Evolutionary conservation across 2,797 vertebrate genomes (phyloP).

Genomic region (Anguilla megastoma): DNA sequence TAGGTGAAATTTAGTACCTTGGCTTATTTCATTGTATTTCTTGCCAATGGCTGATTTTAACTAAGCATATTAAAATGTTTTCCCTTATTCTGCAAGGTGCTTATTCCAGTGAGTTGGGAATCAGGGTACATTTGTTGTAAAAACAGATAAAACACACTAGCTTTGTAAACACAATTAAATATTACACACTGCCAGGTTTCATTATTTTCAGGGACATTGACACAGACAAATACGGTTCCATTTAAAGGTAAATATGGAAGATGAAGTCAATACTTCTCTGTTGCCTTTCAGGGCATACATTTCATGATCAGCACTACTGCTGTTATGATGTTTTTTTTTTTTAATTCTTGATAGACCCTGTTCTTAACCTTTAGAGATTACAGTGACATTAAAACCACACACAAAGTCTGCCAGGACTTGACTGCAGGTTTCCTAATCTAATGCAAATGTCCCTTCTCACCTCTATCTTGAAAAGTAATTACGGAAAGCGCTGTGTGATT

Average conservation of each 20-base stretch:
- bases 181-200: background rate
- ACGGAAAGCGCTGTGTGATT: constrained; percentile 65
- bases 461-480: constrained; percentile 79
- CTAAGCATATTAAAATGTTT: background rate
- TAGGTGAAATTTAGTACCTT: background rate
- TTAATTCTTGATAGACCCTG: constrained; percentile 23
- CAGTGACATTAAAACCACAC: constrained; percentile 67
- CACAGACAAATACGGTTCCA: background rate
- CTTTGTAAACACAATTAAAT: background rate
- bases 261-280: background rate
- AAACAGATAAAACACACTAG: background rate
- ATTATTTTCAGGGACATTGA: background rate
- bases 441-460: constrained; percentile 72
- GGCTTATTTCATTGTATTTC: background rate
- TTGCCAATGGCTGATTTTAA: constrained; percentile 3
- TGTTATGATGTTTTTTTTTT: background rate
- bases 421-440: constrained; percentile 53
- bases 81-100: background rate
- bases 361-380: constrained; percentile 71
- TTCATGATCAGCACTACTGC: background rate
- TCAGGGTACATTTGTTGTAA: background rate
- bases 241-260: background rate
- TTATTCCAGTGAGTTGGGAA: background rate
- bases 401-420: constrained; percentile 48
- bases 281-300: background rate